Base-by-base conservation (phyloP, 2,888 invertebrate genomes). In the Plebejus melissa region DNA sequence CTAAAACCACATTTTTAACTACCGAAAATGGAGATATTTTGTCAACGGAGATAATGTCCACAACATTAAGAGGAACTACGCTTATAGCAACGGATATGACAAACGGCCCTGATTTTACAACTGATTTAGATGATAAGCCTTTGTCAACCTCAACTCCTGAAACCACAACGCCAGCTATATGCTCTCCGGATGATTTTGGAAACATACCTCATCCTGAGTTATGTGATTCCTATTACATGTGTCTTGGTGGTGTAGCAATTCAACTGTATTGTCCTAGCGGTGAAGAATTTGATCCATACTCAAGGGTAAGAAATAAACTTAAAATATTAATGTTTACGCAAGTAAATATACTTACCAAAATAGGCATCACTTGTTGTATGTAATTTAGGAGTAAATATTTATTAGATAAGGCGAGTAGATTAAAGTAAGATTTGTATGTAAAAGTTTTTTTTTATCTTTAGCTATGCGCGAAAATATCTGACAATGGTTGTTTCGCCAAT, bases 151-250 rank as follows among this genome's bases (percentile, higher is more conserved):
- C 13, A 50, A 38, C 32, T 74, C 74, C 54, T 22, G 74, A 36
- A 75, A 72, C 50, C 7, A 75, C 74, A 50, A 78, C 78, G n/a
- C 69, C 77, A 58, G 50, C 74, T 13, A 57, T 77, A 58, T 77
- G 77, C 46, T 74, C 76, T 11, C 72, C 76, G 11, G 41, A 46
- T n/a, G 75, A 58, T 11, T 36, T 79, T 1, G 78, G 76, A 13
- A 74, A 76, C 22, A 16, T 78, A 11, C 74, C 79, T 4, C 78
- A 79, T 54, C 78, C 79, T n/a, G 74, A 76, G 36, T 38, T 65
- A 50, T 78, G 78, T 74, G 76, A 77, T 50, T 70, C 74, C 1
- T 78, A 76, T 50, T 77, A 76, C 50, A 74, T 77, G 75, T 79
- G 79, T 36, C 69, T 75, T 1, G 77, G 74, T 58, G 77, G 77